Evolutionary conservation across 2,888 invertebrate genomes (phyloP), one percentile per base, ranked within the genome.

Genomic region (Epinotia bilunana): DNA sequence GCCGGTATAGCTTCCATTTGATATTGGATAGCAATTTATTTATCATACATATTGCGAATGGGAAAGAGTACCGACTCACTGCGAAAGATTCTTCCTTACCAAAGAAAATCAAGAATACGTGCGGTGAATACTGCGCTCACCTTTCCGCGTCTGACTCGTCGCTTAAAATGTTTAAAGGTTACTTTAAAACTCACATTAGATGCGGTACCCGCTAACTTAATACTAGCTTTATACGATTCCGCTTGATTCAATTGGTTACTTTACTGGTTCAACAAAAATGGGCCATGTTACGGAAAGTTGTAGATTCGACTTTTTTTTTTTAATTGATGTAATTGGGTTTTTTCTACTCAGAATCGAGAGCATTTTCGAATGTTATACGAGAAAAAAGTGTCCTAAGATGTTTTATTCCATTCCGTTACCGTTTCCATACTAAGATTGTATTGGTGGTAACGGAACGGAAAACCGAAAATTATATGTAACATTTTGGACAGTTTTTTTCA

Each of bases 21-120:
- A 93, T 94, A 94, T 94, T 93, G 93, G 93, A 93, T 93, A 92
- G 91, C 93, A 92, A 94, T 94, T 94, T 94, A 93, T 94, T 94
- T 94, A 94, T 93, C 93, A 94, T 94, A 94, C 91, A 92, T 94
- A 93, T 93, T 92, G 93, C 89, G 90, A 88, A 84, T 83, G 82
- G 84, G 86, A 87, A 84, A 83, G 88, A 87, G 86, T 87, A 89
- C 84, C 89, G 87, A 88, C 87, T 88, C 86, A 87, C 86, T 83
- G 82, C 83, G 85, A 86, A 86, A 83, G 87, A 89, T 86, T 89
- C 88, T 90, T 91, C 90, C 90, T 89, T 89, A 86, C 86, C 80
- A 84, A 84, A 86, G 85, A 87, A 88, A 92, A 92, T 92, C 93
- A 92, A 87, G 91, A 89, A 88, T 86, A 93, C 93, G 93, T 93